Evolutionary conservation across 1,140 invertebrate genomes (phyloP).

Genomic region (Tribolium castaneum): DNA sequence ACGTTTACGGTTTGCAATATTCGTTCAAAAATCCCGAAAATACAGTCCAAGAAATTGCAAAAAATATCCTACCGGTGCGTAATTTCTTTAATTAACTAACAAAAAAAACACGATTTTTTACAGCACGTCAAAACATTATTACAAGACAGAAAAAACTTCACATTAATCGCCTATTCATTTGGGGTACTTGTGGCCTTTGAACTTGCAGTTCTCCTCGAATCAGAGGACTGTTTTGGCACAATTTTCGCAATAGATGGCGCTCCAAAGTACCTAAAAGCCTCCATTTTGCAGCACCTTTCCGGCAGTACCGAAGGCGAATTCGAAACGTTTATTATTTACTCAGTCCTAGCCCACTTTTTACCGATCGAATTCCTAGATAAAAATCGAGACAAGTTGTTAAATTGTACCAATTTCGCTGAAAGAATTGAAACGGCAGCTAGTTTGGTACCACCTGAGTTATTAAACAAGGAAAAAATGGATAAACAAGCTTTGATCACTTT

Average conservation of each 20-base stretch:
- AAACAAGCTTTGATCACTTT: neutral
- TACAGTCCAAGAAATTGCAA: neutral
- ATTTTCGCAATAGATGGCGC: conserved; percentile 72
- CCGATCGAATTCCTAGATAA: neutral
- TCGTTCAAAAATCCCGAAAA: neutral
- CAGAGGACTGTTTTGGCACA: conserved; percentile 67
- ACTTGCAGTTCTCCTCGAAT: conserved; percentile 69
- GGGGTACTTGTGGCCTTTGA: conserved; percentile 71
- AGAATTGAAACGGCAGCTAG: neutral
- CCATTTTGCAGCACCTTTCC: neutral
- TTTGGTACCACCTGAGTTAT: neutral
- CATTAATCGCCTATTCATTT: conserved; percentile 75
- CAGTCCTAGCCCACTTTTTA: neutral
- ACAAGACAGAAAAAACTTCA: conserved; percentile 61
- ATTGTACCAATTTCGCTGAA: neutral
- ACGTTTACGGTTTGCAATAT: neutral
- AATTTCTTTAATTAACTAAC: neutral
- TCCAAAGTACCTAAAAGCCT: conserved; percentile 56
- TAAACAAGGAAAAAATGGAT: neutral
- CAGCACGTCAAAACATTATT: neutral
- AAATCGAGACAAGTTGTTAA: neutral
- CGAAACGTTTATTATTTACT: neutral
- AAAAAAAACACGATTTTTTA: neutral
- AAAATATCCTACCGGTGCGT: neutral
- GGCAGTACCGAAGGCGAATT: neutral